A percentile compares a stretch with the other conserved stretches of the same genome.
These are phyloP conservation scores for Xyrauchen texanus DNA, from an alignment of 2,113 vertebrate genomes.

Conservation along the genomic window DNA sequence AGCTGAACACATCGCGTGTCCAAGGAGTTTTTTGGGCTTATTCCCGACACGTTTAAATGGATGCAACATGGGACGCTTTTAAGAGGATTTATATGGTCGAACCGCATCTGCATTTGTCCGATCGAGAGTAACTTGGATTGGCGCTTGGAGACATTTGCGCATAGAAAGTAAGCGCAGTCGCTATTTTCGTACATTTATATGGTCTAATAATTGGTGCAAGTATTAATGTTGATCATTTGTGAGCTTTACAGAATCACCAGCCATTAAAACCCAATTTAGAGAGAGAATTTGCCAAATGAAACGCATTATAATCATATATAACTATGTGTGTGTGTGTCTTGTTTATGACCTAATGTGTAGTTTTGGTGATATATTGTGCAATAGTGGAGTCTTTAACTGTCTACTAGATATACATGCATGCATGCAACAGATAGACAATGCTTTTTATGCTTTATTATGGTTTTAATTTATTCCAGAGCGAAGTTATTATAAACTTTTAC, in stretches of 20 bases:
- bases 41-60: constrained; percentile 20
- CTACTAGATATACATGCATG: too few species aligned
- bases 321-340: too few species aligned
- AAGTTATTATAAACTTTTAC: too few species aligned
- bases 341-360: too few species aligned
- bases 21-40: constrained; percentile 52
- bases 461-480: too few species aligned
- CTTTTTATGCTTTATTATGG: too few species aligned
- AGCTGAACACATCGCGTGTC: constrained; percentile 37
- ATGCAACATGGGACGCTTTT: constrained; percentile 53
- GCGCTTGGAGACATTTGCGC: neutral
- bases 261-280: too few species aligned
- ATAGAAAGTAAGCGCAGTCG: neutral
- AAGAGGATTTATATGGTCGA: constrained; percentile 46
- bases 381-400: too few species aligned
- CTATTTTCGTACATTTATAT: neutral
- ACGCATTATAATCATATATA: too few species aligned
- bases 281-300: too few species aligned
- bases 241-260: neutral
- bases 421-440: too few species aligned
- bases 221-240: neutral
- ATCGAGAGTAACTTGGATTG: constrained; percentile 2
- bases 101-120: constrained; percentile 13
- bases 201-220: neutral
- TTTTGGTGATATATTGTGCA: too few species aligned